Percentiles rank a stretch among this genome's conserved stretches.
phyloP scores from a whole-genome alignment of 2,888 invertebrate genomes.

The Galeopsomyia nigrocyanea region DNA sequence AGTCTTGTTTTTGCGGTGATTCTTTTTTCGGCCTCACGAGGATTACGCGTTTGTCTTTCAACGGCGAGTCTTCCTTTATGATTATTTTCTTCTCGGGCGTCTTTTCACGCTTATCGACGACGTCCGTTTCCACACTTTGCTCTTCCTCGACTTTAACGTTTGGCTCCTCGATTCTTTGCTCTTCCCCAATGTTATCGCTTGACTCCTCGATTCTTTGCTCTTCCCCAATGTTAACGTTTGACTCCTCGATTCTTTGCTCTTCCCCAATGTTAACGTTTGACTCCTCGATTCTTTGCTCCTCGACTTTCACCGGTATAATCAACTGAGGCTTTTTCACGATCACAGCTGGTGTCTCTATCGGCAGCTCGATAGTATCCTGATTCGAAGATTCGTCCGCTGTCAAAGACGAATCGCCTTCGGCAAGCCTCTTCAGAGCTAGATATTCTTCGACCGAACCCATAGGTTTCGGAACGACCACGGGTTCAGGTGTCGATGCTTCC shows the following conservation, averaged over 20 bases:
- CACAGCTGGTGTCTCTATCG: neutral
- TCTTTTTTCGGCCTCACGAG: neutral
- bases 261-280: neutral
- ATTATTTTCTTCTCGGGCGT: neutral
- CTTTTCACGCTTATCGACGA: no score
- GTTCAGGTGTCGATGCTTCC: constrained; percentile 39
- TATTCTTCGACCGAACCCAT: constrained; percentile 66
- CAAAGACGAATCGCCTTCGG: neutral
- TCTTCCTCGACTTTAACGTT: neutral
- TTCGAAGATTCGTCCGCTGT: neutral
- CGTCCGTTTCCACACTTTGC: no score
- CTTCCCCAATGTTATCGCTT: neutral
- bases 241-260: neutral
- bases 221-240: neutral
- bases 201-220: neutral
- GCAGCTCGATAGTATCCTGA: neutral
- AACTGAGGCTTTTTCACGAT: constrained; percentile 23
- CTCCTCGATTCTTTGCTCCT: neutral
- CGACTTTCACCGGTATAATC: neutral
- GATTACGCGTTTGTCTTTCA: constrained; percentile 5
- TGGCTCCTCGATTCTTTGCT: neutral
- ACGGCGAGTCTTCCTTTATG: neutral
- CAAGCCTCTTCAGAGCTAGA: constrained; percentile 59
- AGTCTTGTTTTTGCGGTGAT: neutral
- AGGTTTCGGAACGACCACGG: constrained; percentile 49